Base-by-base conservation (phyloP, 2,888 invertebrate genomes). In the Microctonus aethiopoides region DNA sequence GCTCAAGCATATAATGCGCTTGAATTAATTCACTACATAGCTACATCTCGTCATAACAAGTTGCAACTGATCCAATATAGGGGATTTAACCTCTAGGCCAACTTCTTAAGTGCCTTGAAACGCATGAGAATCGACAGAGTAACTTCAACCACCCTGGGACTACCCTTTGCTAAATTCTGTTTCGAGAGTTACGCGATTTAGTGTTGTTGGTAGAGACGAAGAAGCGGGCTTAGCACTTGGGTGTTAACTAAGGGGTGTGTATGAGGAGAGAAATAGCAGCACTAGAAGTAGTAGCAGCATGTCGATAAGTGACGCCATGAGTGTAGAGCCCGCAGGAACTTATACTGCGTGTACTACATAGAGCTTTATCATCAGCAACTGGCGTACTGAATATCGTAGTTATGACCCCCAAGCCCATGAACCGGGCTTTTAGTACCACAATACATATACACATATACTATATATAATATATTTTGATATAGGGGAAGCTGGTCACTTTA, bases 41-140 rank as follows among this genome's bases (percentile, higher is more conserved):
- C 22, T 41, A 39, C 34, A 32, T 59, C 36, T 51, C 46, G 64
- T 64, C 64, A 41, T 46, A 64, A 64, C 64, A 64, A 69, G 26
- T 69, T 69, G 36, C 64, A 34, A 59, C 52, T 59, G 64, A 69
- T 69, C 64, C 24, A 60, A 69, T 69, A 56, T 59, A 59, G 46
- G 59, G 59, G 66, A 22, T 39, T 51, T 59, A 41, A n/a, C 46
- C 59, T 51, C 52, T 36, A 24, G 26, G 59, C 64, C 62, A 68
- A 62, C 56, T 46, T 62, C 24, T 34, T n/a, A 34, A 57, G 51
- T 51, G 54, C 36, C 51, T 52, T n/a, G 60, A 54, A 70, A 70
- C 29, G 39, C 41, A 61, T 22, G 60, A 60, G 66, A 65, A 66
- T 70, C 52, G 60, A 61, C 69, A 29, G 51, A 41, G 54, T 66